A percentile compares a stretch with the other conserved stretches of the same genome.
These are phyloP conservation scores for Calidris pugnax DNA, from an alignment of 2,113 vertebrate species.

Conservation along the genomic window DNA sequence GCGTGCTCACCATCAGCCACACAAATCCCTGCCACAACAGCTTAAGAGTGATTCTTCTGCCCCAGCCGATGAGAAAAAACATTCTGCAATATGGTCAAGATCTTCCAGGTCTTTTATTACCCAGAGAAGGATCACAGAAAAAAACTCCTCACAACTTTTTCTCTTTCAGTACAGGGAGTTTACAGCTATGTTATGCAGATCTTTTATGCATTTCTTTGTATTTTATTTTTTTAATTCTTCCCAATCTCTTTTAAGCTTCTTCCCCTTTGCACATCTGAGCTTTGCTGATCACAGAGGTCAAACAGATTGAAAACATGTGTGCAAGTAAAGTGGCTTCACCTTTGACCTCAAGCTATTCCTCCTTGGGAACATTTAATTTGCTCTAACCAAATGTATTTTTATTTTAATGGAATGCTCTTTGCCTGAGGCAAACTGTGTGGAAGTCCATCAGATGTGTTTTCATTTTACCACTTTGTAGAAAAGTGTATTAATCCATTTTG, in stretches of 20 bases:
- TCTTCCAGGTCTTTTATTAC: background rate
- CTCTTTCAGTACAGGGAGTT: background rate
- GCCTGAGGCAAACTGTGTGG: conserved; percentile 59
- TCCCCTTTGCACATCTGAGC: conserved; percentile 58
- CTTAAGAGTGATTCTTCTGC: background rate
- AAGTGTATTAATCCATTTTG: conserved; percentile 64
- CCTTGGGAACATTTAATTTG: conserved; percentile 70
- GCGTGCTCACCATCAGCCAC: background rate
- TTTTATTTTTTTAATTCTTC: conserved; percentile 7
- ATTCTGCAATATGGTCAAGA: background rate
- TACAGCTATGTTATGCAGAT: background rate
- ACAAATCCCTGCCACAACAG: background rate
- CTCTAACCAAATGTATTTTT: conserved; percentile 65
- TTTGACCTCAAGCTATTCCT: conserved; percentile 65
- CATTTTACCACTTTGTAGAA: conserved; percentile 65
- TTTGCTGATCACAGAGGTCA: conserved; percentile 67
- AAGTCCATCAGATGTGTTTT: conserved; percentile 70
- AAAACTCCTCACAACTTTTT: background rate
- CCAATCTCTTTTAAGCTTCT: conserved; percentile 11
- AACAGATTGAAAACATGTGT: conserved; percentile 71
- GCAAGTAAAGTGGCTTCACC: conserved; percentile 63
- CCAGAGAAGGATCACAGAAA: background rate
- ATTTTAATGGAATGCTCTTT: conserved; percentile 69
- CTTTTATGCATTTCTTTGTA: conserved; percentile 16
- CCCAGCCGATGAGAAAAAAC: background rate